Conservation (phyloP, 2,888 invertebrate species). For the Lasius platythorax region DNA sequence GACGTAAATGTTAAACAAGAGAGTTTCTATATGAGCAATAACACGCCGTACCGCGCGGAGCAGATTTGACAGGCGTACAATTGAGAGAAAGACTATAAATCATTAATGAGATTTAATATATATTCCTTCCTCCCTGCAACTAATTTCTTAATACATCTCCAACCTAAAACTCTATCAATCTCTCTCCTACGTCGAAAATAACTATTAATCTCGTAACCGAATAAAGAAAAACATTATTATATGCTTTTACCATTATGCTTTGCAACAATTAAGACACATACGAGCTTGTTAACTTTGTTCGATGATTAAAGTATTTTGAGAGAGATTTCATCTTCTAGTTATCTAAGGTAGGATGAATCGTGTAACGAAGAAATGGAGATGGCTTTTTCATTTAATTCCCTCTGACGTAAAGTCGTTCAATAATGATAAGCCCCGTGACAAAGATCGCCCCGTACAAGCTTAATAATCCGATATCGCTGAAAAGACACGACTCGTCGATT, state of each 20-base stretch:
- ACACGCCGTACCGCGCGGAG: background rate
- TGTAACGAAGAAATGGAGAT: background rate
- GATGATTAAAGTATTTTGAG: background rate
- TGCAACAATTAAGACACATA: background rate
- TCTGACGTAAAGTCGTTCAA: background rate
- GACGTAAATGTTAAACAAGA: slow-evolving; percentile 44
- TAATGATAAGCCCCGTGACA: slow-evolving; percentile 12
- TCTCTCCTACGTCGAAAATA: background rate
- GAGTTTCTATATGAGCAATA: slow-evolving; percentile 38
- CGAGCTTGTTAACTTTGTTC: slow-evolving; percentile 1
- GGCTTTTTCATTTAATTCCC: slow-evolving; percentile 4
- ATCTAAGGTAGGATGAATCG: background rate
- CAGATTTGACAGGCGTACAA: slow-evolving; percentile 38
- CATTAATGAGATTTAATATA: slow-evolving; percentile 26
- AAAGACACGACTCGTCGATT: slow-evolving; percentile 20
- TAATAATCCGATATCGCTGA: slow-evolving; percentile 24
- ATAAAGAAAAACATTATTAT: background rate
- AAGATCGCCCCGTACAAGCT: slow-evolving; percentile 23
- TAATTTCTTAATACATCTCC: slow-evolving; percentile 23
- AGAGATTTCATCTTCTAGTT: background rate
- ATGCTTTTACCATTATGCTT: background rate
- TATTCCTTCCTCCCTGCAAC: slow-evolving; percentile 8
- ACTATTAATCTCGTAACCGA: background rate
- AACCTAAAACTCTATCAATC: background rate
- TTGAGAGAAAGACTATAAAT: slow-evolving; percentile 33